Evolutionary conservation across 2,888 invertebrate species (phyloP), one percentile per base, ranked within the genome.

Genomic region (Cephus pygmeus): DNA sequence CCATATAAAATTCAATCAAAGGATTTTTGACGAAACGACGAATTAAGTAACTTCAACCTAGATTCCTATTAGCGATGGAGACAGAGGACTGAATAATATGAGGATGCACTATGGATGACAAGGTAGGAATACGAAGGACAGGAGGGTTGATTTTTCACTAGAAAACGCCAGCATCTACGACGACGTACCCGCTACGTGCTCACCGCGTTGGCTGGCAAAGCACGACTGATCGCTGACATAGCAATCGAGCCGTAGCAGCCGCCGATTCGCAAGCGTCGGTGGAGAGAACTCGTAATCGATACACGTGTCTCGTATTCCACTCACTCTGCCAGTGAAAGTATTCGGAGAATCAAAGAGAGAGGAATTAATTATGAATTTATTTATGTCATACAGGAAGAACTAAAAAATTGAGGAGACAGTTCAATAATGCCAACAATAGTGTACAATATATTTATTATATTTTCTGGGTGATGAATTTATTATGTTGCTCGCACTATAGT

Each of bases 171-270:
- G 23, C 56, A 56, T 56, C 56, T 23, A 56, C 56, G 56, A 23
- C 56, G 1, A 23, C 23, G 56, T 56, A 23, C 9, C 56, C 23
- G 23, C 71, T 71, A 71, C 30, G 71, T 33, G 6, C 34, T 33
- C 30, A 74, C 34, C 74, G 35, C 23, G 74, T 35, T 34, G 81
- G 80, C 83, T 83, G 83, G 80, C 82, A 80, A 84, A 84, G 76
- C 79, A 69, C 80, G 82, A 85, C 85, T 85, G 83, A 79, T 71
- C 71, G 12, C 31, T 33, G n/a, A 71, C 71, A 34, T 71, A 34
- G 71, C 31, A 71, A 34, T 31, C 71, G 23, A 71, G 71, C 71
- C 33, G 71, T 34, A 31, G 71, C 6, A 71, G 12, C 34, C 71
- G 33, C 31, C 71, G 71, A 71, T 71, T 71, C 31, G 71, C 71